Base-by-base conservation (phyloP, 2,113 vertebrate species). In the Artemisiospiza belli region DNA sequence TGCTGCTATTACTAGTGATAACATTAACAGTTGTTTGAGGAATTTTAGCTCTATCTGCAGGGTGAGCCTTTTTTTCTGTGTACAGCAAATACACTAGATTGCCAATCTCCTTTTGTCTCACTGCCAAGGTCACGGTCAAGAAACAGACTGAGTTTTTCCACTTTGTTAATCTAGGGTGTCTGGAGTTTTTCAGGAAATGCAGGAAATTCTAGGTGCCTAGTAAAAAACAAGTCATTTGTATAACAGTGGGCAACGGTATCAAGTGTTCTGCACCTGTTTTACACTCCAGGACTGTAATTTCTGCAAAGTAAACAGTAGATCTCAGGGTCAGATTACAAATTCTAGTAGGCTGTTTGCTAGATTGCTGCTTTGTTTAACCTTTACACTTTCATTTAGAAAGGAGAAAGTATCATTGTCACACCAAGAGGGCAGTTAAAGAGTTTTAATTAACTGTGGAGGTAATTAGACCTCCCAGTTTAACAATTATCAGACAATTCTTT, bases 251-350 rank as follows among this genome's bases (percentile, higher is more conserved):
- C 67, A 94, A 68, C 10, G 82, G 47, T 95, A 97, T 97, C 90
- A 92, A 97, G 82, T 96, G 69, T 90, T 96, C 85, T 94, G 84
- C 74, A 97, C 74, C 89, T 97, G 84, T 95, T 95, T 95, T 96
- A 96, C 87, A 75, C 68, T 74, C 77, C 63, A 94, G n/a, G 44
- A 87, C 84, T 85, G 78, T 91, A 89, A 95, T 95, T 96, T 96
- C 96, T 95, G 89, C 79, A 92, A 94, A 93, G 95, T 90, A 97
- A 96, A 97, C 87, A 96, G 82, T 44, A 97, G 92, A 95, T 97
- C 90, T 92, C 69, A 76, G 91, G 64, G 85, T 97, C 59, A 91
- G 92, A 92, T 96, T 97, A 96, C 96, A 97, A 95, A 91, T 95
- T 85, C 78, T 94, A 94, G 94, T 85, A 94, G 93, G 74, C 80